Conservation (phyloP, 1,140 invertebrate genomes). For the Rhopalosiphum padi region DNA sequence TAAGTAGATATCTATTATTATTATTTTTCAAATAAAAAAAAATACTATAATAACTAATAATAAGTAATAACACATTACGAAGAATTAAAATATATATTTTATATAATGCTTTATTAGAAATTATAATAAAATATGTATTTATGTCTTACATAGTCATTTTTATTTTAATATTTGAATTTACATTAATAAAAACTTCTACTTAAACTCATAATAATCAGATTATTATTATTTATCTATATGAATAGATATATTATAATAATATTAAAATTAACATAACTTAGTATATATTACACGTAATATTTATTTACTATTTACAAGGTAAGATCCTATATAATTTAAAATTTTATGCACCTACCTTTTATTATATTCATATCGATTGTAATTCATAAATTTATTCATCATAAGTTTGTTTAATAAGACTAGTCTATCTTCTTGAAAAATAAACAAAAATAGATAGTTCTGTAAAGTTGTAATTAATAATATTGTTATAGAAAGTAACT, state of each 20-base stretch:
- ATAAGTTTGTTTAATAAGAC: background rate
- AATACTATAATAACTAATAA: background rate
- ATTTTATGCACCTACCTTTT: background rate
- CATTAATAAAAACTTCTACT: background rate
- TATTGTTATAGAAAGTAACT: background rate
- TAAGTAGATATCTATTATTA: too few species aligned
- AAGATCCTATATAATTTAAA: background rate
- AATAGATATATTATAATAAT: background rate
- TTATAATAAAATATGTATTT: background rate
- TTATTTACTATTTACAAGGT: background rate
- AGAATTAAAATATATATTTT: background rate
- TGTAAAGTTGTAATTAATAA: background rate
- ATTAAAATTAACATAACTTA: background rate
- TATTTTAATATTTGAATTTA: background rate
- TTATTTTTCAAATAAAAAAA: background rate
- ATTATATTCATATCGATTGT: background rate
- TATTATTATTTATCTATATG: background rate
- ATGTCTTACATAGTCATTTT: background rate
- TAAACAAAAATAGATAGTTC: background rate
- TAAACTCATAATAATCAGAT: background rate
- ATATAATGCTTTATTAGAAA: background rate
- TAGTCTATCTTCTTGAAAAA: background rate
- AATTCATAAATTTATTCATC: background rate
- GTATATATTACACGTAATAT: background rate
- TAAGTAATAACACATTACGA: background rate